Evolutionary conservation across 2,113 vertebrate species (phyloP).

Genomic region (Sorex araneus): DNA sequence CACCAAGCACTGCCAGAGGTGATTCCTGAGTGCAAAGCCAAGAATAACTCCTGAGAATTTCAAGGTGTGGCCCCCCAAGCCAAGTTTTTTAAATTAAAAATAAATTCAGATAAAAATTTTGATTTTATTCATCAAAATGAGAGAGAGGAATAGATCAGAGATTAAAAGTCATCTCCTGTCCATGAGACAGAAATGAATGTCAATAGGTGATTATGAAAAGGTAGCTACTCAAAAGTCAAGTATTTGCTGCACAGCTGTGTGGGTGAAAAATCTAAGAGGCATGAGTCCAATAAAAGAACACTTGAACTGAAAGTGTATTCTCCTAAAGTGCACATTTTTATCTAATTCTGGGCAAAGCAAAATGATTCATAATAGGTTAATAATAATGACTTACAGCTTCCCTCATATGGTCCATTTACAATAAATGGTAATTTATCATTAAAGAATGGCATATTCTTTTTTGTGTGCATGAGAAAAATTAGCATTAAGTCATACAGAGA

Average conservation of each 20-base stretch:
- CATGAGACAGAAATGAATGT: constrained; percentile 66
- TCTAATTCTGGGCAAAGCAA: constrained; percentile 90
- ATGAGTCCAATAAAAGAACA: constrained; percentile 83
- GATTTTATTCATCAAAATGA: too few species aligned
- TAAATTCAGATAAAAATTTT: too few species aligned
- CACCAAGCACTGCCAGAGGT: too few species aligned
- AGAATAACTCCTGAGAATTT: too few species aligned
- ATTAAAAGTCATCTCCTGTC: not conserved
- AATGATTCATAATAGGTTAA: constrained; percentile 90
- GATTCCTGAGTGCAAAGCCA: too few species aligned
- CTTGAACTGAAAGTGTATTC: constrained; percentile 87
- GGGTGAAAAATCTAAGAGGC: constrained; percentile 64
- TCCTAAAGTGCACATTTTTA: constrained; percentile 89
- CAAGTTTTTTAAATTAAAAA: too few species aligned
- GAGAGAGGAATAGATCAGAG: too few species aligned
- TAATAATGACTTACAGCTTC: constrained; percentile 91
- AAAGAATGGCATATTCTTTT: constrained; percentile 86
- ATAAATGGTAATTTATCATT: constrained; percentile 91
- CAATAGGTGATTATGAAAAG: constrained; percentile 35
- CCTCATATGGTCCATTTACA: constrained; percentile 90
- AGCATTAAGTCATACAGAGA: constrained; percentile 87
- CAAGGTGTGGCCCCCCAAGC: too few species aligned
- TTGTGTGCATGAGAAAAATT: constrained; percentile 86
- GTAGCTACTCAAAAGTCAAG: constrained; percentile 38
- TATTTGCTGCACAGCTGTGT: constrained; percentile 6